phyloP scores from a whole-genome alignment of 2,888 invertebrate genomes.

The Cataglyphis livida region DNA sequence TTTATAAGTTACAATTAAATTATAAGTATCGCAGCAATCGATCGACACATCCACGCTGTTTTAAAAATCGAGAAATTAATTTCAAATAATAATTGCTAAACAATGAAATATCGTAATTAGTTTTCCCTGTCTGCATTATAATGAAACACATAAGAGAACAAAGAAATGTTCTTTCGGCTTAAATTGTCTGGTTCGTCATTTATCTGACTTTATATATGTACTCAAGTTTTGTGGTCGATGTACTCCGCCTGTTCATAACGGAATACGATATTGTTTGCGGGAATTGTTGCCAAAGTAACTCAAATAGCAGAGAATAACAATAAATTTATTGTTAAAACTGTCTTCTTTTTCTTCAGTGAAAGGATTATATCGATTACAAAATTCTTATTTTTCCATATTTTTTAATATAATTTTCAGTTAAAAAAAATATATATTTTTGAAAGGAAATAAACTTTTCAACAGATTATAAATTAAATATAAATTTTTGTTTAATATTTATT shows the following conservation, averaged over 20 bases:
- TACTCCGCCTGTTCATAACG: constrained; percentile 30
- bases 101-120: constrained; percentile 31
- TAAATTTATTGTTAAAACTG: background rate
- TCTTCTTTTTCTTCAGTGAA: background rate
- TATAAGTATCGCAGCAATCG: background rate
- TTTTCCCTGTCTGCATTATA: constrained; percentile 21
- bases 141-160: constrained; percentile 28
- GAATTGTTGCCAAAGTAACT: constrained; percentile 40
- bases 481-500: background rate
- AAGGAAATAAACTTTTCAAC: background rate
- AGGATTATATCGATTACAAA: background rate
- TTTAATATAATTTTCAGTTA: background rate
- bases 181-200: constrained; percentile 26
- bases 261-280: constrained; percentile 21
- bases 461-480: background rate
- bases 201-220: constrained; percentile 38
- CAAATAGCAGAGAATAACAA: constrained; percentile 2
- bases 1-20: background rate
- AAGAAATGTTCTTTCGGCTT: constrained; percentile 8
- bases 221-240: constrained; percentile 38
- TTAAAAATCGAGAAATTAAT: constrained; percentile 8
- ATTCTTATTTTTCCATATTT: background rate
- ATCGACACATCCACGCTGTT: background rate
- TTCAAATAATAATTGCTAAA: background rate
- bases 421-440: background rate